A percentile compares a stretch with the other conserved stretches of the same genome.
These are phyloP conservation scores for Pangasius djambal DNA, from an alignment of 2,797 vertebrate species.

Conservation along the genomic window DNA sequence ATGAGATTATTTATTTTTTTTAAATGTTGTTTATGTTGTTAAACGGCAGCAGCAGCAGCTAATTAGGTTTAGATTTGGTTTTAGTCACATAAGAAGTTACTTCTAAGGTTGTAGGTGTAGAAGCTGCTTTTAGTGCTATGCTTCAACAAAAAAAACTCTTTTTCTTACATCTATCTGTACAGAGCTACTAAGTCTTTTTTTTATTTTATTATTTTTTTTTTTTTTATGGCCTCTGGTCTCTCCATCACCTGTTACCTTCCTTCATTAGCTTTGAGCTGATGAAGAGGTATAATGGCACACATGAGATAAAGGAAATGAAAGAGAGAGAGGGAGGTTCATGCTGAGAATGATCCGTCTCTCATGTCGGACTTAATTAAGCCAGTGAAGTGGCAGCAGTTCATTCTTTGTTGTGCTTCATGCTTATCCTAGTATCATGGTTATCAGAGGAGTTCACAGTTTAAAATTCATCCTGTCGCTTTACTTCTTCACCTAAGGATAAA, in stretches of 20 bases:
- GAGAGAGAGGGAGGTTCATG: conserved; percentile 20
- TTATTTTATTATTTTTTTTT: neutral
- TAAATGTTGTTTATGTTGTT: neutral
- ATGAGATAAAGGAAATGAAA: neutral
- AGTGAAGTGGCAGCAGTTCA: conserved; percentile 15
- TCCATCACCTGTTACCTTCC: neutral
- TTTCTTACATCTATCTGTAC: neutral
- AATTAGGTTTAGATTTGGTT: neutral
- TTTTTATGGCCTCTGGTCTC: neutral
- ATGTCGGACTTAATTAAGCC: conserved; percentile 43
- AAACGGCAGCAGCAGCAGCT: neutral
- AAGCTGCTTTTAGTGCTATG: neutral
- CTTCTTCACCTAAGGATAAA: neutral
- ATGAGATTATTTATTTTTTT: neutral
- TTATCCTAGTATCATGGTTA: neutral
- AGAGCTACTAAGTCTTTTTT: no score
- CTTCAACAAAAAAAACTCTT: neutral
- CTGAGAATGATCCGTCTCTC: conserved; percentile 19
- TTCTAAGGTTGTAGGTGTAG: neutral
- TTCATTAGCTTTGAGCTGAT: conserved; percentile 20
- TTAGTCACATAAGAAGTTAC: neutral
- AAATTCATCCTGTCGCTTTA: conserved; percentile 31
- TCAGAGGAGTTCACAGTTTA: neutral
- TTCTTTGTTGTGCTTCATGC: neutral
- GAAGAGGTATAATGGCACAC: neutral